Evolutionary conservation across 2,113 vertebrate species (phyloP), one percentile per base, ranked within the genome.

Genomic region (Charina bottae): DNA sequence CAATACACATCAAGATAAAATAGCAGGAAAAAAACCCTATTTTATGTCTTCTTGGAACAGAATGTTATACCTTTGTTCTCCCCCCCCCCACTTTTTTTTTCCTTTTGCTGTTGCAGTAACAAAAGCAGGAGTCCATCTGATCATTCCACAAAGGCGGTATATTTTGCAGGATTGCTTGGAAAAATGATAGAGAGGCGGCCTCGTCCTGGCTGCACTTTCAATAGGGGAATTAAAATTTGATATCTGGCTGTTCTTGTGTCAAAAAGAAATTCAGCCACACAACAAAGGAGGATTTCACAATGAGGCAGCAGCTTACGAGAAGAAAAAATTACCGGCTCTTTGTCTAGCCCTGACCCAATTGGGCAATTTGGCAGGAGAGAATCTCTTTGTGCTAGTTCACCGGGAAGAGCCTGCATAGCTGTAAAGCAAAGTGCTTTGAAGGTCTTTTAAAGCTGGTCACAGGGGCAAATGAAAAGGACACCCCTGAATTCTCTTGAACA

Each of bases 21-120:
- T 78, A 37, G 17, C 72, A 42, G 68, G 72, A 56, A 58, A 85
- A 0, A 9, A 24, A 91, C 59, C n/a, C n/a, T 37, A 64, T 92
- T 78, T 94, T 92, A 92, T 19, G 6, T 28, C 46, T 62, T 89
- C 91, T 94, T 90, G 88, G 93, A 91, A 88, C 90, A 83, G 78
- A 62, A 87, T 21, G n/a, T 54, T 94, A 1, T 37, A 78, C 0
- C 93, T 96, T 92, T 95, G 86, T 33, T 37, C 33, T 21, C 1
- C 2, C 33, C 15, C 17, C 17, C 1, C 6, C 33, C 15, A 6
- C 7, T 37, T 59, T 42, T 78, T 78, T 17, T 78, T n/a, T n/a
- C n/a, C n/a, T n/a, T 93, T 94, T 96, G 49, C 88, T 90, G 55
- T 91, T 85, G 90, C 95, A 53, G 90, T 83, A 94, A 93, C 78